Evolutionary conservation across 2,888 invertebrate species (phyloP), one percentile per base, ranked within the genome.

Genomic region (Drosophila paranaensis): DNA sequence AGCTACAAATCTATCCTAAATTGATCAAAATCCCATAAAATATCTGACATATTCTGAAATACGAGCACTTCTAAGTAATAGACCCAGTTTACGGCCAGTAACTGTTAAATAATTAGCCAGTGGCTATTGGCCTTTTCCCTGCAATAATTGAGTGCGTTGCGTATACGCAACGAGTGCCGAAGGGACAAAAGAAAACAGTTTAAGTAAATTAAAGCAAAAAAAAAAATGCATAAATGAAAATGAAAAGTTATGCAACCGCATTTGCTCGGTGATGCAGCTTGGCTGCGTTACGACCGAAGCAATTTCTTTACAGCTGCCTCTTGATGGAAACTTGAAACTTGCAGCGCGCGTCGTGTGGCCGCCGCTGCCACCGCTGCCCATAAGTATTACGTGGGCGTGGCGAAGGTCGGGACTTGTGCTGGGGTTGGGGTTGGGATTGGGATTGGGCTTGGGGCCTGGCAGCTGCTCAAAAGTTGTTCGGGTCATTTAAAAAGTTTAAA

Each of bases 401-500:
- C 37, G 37, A 35, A 53, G 51, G 51, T 53, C 51, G 51, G 9
- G n/a, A 20, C 39, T 53, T 20, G 39, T 8, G 58, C 25, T 8
- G 27, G 37, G 40, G 16, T 11, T 16, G 16, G 35, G 14, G 20
- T 11, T 51, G 43, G n/a, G 4, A 2, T 39, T 6, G 10, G 37
- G 57, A 43, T 33, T 42, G 42, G 46, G 42, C 35, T 37, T 10
- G 37, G 43, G 60, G 57, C 6, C 63, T 82, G 87, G 80, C 82
- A 87, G 82, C 81, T 87, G 87, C 79, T 81, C 73, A 82, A 81
- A 82, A 87, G 72, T 86, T 85, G 86, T 81, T 74, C 62, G 79
- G 88, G 85, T 85, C 85, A 85, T 85, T 84, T 88, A 75, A 70
- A 86, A 89, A 89, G 87, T 87, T 87, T 68, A 80, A 76, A 77